phyloP scores from a whole-genome alignment of 2,113 vertebrate species.

The Electrona antarctica region DNA sequence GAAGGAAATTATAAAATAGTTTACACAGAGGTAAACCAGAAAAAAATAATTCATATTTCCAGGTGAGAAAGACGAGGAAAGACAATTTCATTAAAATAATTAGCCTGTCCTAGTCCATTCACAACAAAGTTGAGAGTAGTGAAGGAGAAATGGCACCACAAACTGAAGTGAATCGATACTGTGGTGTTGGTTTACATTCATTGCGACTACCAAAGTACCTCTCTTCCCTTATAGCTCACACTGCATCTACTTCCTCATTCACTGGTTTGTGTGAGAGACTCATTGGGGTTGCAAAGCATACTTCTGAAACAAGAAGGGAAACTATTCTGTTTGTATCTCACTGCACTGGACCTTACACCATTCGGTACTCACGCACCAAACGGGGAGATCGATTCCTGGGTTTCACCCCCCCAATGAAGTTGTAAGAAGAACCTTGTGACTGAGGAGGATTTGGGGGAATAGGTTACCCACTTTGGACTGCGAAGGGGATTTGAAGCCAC shows the following conservation, averaged over 20 bases:
- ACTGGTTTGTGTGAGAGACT: constrained; percentile 26
- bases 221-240: constrained; percentile 45
- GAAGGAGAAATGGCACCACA: too few species aligned
- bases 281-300: constrained; percentile 7
- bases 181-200: background rate
- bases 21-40: too few species aligned
- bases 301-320: constrained; percentile 61
- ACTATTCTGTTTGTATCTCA: constrained; percentile 5
- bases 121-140: too few species aligned
- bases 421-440: background rate
- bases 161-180: too few species aligned
- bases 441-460: background rate
- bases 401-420: constrained; percentile 21
- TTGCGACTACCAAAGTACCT: constrained; percentile 29
- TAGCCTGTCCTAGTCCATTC: too few species aligned
- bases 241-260: constrained; percentile 78
- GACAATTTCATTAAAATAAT: too few species aligned
- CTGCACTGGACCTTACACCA: background rate
- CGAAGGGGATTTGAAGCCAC: background rate
- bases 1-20: too few species aligned
- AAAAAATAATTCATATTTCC: too few species aligned
- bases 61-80: too few species aligned
- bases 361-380: background rate
- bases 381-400: background rate
- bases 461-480: constrained; percentile 19